Evolutionary conservation across 2,888 invertebrate species (phyloP).

Genomic region (Nephrotoma appendiculata): DNA sequence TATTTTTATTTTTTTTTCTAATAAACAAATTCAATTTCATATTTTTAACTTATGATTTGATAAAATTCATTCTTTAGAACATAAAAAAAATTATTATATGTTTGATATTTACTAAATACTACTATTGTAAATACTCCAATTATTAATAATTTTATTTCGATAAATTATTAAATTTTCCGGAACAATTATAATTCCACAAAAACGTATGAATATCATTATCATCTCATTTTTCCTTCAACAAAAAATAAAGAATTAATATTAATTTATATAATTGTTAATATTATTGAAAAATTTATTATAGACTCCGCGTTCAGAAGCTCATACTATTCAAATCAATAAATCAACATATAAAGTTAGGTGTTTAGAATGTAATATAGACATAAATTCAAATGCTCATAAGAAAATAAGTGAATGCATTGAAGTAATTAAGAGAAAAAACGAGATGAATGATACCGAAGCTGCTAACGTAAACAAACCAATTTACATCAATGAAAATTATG

Average conservation of each 20-base stretch:
- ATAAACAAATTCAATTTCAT: no score
- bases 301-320: conserved; percentile 61
- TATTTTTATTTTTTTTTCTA: no score
- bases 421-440: conserved; percentile 44
- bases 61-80: no score
- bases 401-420: conserved; percentile 62
- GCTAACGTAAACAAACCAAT: conserved; percentile 20
- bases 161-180: no score
- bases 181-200: no score
- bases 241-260: neutral
- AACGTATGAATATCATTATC: no score
- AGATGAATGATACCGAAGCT: conserved; percentile 20
- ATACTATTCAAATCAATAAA: conserved; percentile 58
- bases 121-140: no score
- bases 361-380: conserved; percentile 59
- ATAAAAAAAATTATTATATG: no score
- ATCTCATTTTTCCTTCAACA: neutral
- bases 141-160: no score
- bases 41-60: no score
- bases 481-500: conserved; percentile 6
- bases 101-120: no score
- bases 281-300: conserved; percentile 11
- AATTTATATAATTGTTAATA: neutral
- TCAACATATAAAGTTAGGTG: conserved; percentile 62
- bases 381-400: conserved; percentile 42